Evolutionary conservation across 2,888 invertebrate genomes (phyloP), one percentile per base, ranked within the genome.

Genomic region (Nycteola revayana): DNA sequence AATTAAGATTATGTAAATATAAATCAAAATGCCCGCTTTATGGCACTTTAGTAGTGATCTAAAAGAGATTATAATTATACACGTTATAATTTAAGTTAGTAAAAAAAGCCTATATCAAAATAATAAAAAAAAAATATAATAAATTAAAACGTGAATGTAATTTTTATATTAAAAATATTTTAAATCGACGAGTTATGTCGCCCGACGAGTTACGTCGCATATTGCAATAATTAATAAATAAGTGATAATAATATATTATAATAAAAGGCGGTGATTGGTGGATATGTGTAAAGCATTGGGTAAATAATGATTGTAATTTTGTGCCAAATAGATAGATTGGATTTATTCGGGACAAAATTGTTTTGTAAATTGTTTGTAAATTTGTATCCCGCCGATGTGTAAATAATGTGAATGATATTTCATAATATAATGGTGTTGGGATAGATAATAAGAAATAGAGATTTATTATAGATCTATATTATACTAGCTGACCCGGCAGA

Each of bases 321-420:
- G 88, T 88, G 82, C 85, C 86, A 84, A 87, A 88, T 87, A 87
- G 87, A 88, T 71, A 33, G 41, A 32, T 54, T 38, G 59, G 53
- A 70, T 85, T 88, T 87, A 86, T 88, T 86, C 45, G 86, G 84
- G 75, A 66, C 87, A 86, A 79, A 85, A 85, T 86, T 79, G 26
- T 33, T 30, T 42, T 66, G 49, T 60, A 46, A 64, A 67, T 63
- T 71, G 62, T 67, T 59, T 35, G 49, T 51, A 49, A 49, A 42
- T 38, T 44, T 44, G 42, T 52, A 49, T 49, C 75, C 79, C 76
- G 79, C 78, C 80, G 77, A 75, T 72, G 76, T 78, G 65, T 57
- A 70, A 66, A 64, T 49, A 63, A 41, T 61, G 52, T 56, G 30
- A 60, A 51, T 52, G 43, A 48, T 60, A 41, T 50, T 57, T 57